These are phyloP conservation scores for Iguana delicatissima DNA, from an alignment of 2,797 vertebrate species.

Conservation along the genomic window DNA sequence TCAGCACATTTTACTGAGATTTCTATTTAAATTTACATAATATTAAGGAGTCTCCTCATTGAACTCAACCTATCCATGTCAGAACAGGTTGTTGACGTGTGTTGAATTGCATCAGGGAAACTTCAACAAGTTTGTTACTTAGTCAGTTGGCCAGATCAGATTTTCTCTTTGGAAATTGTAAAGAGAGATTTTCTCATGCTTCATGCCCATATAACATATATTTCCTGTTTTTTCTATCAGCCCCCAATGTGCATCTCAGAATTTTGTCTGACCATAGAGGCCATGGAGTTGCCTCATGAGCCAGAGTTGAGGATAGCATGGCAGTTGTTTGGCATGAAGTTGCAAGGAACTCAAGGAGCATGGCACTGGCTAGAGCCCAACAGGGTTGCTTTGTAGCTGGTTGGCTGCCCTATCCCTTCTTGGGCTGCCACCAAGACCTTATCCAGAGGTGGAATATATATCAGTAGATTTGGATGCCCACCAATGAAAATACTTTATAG, in stretches of 20 bases:
- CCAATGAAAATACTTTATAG: background rate
- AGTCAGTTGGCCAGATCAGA: constrained; percentile 31
- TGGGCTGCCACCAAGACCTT: background rate
- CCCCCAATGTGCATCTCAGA: background rate
- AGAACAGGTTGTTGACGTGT: constrained; percentile 47
- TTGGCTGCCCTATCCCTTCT: background rate
- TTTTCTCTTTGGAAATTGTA: constrained; percentile 1
- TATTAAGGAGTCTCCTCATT: constrained; percentile 13
- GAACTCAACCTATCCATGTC: constrained; percentile 33
- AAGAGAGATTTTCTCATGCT: constrained; percentile 26
- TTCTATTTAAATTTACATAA: constrained; percentile 37
- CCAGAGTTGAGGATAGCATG: background rate
- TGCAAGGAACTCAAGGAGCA: background rate
- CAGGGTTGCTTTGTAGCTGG: background rate
- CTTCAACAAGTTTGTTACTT: constrained; percentile 7
- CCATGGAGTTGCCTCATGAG: background rate
- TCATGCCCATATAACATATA: constrained; percentile 2
- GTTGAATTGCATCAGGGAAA: constrained; percentile 27
- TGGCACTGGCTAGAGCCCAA: background rate
- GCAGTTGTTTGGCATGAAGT: background rate
- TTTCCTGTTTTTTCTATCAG: background rate
- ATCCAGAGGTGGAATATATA: background rate
- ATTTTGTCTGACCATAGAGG: background rate
- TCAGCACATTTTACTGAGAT: constrained; percentile 43
- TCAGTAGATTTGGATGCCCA: background rate